A percentile compares a stretch with the other conserved stretches of the same genome.
These are phyloP conservation scores for Chaetophractus vellerosus DNA, from an alignment of 2,797 vertebrate species.

Conservation along the genomic window DNA sequence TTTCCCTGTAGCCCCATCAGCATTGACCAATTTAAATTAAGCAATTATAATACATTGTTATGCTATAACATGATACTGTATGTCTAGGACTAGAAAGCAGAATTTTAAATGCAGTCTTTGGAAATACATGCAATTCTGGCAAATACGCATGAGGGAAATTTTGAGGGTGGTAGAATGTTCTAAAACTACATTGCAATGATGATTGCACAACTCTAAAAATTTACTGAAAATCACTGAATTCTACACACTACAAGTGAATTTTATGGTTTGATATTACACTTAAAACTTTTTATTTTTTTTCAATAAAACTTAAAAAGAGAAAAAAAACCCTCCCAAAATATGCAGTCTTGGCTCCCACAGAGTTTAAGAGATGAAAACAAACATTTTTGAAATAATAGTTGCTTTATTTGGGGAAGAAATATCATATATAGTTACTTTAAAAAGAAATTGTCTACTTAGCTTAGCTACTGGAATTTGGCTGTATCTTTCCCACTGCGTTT, in stretches of 20 bases:
- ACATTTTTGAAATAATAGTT: slow-evolving; percentile 10
- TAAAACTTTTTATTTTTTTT: too few species aligned
- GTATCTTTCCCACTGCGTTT: background rate
- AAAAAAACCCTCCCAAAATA: background rate
- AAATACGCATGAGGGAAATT: background rate
- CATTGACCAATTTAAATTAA: background rate
- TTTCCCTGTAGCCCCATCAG: background rate
- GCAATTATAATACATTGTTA: background rate
- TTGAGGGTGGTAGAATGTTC: background rate
- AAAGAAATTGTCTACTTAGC: background rate
- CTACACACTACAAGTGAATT: background rate
- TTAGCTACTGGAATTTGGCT: background rate
- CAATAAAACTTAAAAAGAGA: background rate
- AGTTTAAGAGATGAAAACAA: slow-evolving; percentile 48
- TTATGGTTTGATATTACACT: slow-evolving; percentile 28
- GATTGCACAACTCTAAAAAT: background rate
- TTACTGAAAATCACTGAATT: slow-evolving; percentile 44
- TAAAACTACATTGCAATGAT: background rate
- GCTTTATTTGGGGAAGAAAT: slow-evolving; percentile 12
- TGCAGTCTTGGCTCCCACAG: background rate
- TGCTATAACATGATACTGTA: background rate
- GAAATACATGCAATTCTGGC: background rate
- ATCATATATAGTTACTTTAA: background rate
- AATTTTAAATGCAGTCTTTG: background rate
- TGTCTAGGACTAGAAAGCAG: background rate